Conservation (phyloP, 2,113 vertebrate genomes). For the Genyomyrus donnyi region DNA sequence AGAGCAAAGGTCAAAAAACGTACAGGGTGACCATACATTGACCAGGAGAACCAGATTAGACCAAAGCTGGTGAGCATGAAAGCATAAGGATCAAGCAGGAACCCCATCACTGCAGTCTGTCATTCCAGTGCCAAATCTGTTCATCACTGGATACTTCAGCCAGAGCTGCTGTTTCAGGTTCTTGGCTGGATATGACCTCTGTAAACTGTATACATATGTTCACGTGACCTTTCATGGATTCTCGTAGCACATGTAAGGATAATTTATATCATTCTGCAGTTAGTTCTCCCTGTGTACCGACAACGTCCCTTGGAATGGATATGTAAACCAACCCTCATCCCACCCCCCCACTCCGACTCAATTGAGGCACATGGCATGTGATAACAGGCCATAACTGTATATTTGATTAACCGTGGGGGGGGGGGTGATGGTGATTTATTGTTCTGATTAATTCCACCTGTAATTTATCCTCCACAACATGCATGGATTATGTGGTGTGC, state of each 20-base stretch:
- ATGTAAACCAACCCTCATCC: not conserved
- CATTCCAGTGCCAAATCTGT: not conserved
- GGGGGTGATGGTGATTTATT: not conserved
- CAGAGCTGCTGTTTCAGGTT: not conserved
- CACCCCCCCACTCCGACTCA: not conserved
- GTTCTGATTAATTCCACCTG: not conserved
- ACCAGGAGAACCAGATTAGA: not conserved
- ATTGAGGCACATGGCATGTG: not conserved
- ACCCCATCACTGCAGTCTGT: not conserved
- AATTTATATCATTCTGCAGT: not conserved
- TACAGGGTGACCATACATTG: not conserved
- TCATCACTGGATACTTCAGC: not conserved
- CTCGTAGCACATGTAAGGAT: not conserved
- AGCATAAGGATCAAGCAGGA: not conserved
- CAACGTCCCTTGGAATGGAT: not conserved
- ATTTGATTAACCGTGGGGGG: not conserved
- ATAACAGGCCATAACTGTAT: not conserved
- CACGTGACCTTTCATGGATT: not conserved
- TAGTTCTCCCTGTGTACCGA: not conserved
- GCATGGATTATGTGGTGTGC: not conserved
- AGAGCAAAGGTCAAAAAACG: not conserved
- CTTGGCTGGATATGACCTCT: not conserved
- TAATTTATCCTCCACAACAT: not conserved
- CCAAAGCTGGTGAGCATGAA: not conserved
- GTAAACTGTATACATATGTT: not conserved